Conservation (phyloP, 2,888 invertebrate species). For the Dioctria rufipes region DNA sequence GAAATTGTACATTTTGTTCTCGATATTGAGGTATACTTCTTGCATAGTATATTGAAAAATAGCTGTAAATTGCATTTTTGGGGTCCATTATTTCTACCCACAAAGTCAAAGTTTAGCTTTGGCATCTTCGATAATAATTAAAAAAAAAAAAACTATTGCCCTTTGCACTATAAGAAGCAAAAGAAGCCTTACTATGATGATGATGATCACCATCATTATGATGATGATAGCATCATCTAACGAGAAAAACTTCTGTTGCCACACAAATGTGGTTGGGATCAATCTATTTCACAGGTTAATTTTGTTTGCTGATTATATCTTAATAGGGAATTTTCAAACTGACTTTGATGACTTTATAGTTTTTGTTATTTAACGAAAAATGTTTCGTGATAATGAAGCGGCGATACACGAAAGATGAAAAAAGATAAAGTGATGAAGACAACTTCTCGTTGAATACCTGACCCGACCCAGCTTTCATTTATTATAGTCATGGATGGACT, state of each 20-base stretch:
- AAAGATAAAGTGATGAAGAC: too few species aligned
- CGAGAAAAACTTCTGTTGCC: slow-evolving; percentile 2
- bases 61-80: slow-evolving; percentile 10
- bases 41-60: background rate
- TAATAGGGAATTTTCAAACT: slow-evolving; percentile 26
- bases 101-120: slow-evolving; percentile 28
- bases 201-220: background rate
- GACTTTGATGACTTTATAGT: slow-evolving; percentile 9
- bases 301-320: slow-evolving; percentile 32
- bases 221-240: background rate
- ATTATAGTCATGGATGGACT: too few species aligned
- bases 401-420: too few species aligned
- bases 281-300: slow-evolving; percentile 34
- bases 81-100: background rate
- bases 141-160: slow-evolving; percentile 33
- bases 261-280: slow-evolving; percentile 38
- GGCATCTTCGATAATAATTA: slow-evolving; percentile 32
- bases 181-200: background rate
- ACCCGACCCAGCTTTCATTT: too few species aligned
- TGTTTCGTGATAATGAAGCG: background rate
- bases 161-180: background rate
- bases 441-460: too few species aligned
- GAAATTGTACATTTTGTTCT: slow-evolving; percentile 32
- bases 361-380: background rate
- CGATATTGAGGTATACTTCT: background rate